phyloP scores from a whole-genome alignment of 1,140 invertebrate genomes.

The Pteromalus puparum region DNA sequence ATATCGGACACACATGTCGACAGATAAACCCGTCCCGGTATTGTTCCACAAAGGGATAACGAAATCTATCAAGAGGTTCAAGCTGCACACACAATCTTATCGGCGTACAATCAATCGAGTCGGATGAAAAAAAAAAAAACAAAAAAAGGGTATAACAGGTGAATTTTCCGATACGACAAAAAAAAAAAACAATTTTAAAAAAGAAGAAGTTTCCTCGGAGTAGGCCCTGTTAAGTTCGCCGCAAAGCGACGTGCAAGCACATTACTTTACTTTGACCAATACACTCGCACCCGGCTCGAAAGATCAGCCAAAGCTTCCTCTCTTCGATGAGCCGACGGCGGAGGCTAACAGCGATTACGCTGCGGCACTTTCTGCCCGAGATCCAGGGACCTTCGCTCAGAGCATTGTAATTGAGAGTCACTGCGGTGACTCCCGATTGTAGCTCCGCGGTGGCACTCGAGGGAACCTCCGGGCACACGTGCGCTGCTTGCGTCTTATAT shows the following conservation, averaged over 20 bases:
- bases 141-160: not conserved
- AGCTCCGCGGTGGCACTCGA: slow-evolving; percentile 53
- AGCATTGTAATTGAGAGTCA: slow-evolving; percentile 56
- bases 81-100: slow-evolving; percentile 36
- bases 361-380: slow-evolving; percentile 62
- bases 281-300: slow-evolving; percentile 53
- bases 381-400: slow-evolving; percentile 65
- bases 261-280: slow-evolving; percentile 63
- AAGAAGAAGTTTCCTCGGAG: slow-evolving; percentile 55
- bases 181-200: slow-evolving; percentile 31
- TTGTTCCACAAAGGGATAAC: slow-evolving; percentile 13
- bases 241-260: slow-evolving; percentile 30
- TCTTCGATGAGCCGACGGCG: slow-evolving; percentile 53
- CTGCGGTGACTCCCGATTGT: slow-evolving; percentile 30
- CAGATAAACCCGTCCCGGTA: not conserved
- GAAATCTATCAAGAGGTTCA: slow-evolving; percentile 19
- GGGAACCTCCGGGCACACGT: slow-evolving; percentile 25
- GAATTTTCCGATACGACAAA: no score
- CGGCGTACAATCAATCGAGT: no score
- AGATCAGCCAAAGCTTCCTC: slow-evolving; percentile 59
- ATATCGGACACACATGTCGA: not conserved
- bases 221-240: slow-evolving; percentile 63
- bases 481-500: slow-evolving; percentile 32
- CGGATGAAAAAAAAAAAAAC: not conserved
- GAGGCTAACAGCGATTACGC: slow-evolving; percentile 59